These are phyloP conservation scores for Diorhabda sublineata DNA, from an alignment of 1,140 invertebrate genomes.

Conservation along the genomic window DNA sequence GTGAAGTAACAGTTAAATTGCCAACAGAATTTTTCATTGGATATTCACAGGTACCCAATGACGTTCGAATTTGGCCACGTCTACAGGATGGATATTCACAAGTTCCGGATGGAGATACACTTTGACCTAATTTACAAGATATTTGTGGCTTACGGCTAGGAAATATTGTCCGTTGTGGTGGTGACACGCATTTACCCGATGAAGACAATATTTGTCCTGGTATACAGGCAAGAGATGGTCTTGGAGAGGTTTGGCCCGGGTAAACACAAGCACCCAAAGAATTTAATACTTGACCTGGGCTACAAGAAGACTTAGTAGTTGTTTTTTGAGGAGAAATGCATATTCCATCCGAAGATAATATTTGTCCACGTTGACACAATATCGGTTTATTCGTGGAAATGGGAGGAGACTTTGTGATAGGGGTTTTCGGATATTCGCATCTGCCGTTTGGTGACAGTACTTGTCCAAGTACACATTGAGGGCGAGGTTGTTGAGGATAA, in stretches of 20 bases:
- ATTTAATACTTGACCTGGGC: slow-evolving; percentile 7
- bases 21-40: neutral
- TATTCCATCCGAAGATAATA: neutral
- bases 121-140: neutral
- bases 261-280: slow-evolving; percentile 13
- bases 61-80: neutral
- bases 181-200: slow-evolving; percentile 2
- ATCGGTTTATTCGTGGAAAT: no score
- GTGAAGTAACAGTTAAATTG: neutral
- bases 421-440: neutral
- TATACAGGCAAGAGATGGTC: neutral
- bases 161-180: neutral
- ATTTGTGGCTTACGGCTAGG: neutral
- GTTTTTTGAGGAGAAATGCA: neutral
- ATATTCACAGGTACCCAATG: neutral
- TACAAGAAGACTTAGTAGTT: neutral
- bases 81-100: neutral
- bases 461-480: slow-evolving; percentile 8
- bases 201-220: slow-evolving; percentile 5
- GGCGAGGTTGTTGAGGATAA: slow-evolving; percentile 5
- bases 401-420: neutral
- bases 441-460: slow-evolving; percentile 2
- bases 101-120: neutral
- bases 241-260: slow-evolving; percentile 11
- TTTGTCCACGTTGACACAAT: neutral